Percentiles rank a stretch among this genome's conserved stretches.
phyloP scores from a whole-genome alignment of 2,797 vertebrate species.

The Oceanodroma leucorhoa region DNA sequence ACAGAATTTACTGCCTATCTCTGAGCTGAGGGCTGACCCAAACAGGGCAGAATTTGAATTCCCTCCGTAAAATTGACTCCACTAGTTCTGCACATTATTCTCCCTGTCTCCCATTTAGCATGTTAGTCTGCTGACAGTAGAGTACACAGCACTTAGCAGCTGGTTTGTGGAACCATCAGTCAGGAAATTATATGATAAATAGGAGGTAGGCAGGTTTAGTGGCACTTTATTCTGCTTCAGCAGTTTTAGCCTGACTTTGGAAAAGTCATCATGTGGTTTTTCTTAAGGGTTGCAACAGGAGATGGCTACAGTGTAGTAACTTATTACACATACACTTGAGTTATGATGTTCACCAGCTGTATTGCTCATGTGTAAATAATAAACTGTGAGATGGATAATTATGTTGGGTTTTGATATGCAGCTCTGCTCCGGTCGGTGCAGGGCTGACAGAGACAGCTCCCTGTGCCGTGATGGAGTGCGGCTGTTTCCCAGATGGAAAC shows the following conservation, averaged over 20 bases:
- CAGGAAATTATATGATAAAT: conserved; percentile 85
- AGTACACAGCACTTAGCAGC: conserved; percentile 83
- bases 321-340: conserved; percentile 71
- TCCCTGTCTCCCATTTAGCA: conserved; percentile 75
- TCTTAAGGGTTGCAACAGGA: conserved; percentile 73
- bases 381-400: conserved; percentile 69
- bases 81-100: conserved; percentile 68
- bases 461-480: conserved; percentile 45
- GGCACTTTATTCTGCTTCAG: conserved; percentile 83
- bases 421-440: neutral
- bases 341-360: conserved; percentile 72
- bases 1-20: conserved; percentile 41
- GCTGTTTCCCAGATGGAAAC: conserved; percentile 26
- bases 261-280: conserved; percentile 76
- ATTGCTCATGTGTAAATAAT: conserved; percentile 77
- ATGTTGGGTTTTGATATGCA: conserved; percentile 55
- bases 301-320: conserved; percentile 65
- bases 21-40: neutral
- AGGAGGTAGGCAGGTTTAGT: conserved; percentile 77
- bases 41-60: conserved; percentile 68
- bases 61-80: conserved; percentile 65
- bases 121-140: conserved; percentile 78
- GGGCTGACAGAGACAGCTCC: conserved; percentile 50
- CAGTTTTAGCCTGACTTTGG: conserved; percentile 79
- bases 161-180: conserved; percentile 83